Conservation (phyloP, 2,888 invertebrate species). For the Andrena dorsata region DNA sequence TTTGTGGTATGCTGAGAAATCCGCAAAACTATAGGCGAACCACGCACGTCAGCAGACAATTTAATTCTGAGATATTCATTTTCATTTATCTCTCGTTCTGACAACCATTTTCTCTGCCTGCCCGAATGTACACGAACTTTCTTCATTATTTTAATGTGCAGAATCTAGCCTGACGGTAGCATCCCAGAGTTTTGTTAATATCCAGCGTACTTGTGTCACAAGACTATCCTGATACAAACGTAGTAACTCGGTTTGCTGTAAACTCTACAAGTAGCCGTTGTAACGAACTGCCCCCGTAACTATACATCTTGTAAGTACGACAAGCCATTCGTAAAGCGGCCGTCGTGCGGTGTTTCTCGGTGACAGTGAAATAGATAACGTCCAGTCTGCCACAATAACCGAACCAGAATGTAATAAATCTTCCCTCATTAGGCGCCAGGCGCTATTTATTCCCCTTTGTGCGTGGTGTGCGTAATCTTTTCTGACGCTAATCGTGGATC, state of each 20-base stretch:
- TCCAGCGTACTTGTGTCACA: neutral
- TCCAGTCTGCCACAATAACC: conserved; percentile 21
- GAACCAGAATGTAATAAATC: conserved; percentile 42
- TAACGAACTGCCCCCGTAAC: conserved; percentile 7
- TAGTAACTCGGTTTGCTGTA: conserved; percentile 6
- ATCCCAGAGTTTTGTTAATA: neutral
- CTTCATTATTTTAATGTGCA: too few relatives aligned
- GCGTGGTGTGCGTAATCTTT: conserved; percentile 4
- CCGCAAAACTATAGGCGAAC: conserved; percentile 5
- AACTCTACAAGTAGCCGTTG: conserved; percentile 40
- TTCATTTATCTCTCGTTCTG: conserved; percentile 8
- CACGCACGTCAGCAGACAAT: neutral
- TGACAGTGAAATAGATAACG: conserved; percentile 45
- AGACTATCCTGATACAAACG: neutral
- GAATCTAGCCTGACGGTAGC: too few relatives aligned
- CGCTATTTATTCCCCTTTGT: neutral
- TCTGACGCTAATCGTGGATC: neutral
- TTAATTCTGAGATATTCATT: conserved; percentile 4
- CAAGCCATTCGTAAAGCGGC: conserved; percentile 49
- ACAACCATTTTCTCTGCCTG: neutral
- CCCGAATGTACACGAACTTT: neutral
- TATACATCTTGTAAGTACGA: conserved; percentile 39
- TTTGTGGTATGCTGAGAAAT: neutral
- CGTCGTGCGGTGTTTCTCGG: conserved; percentile 23
- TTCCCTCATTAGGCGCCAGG: conserved; percentile 7